A percentile compares a stretch with the other conserved stretches of the same genome.
These are phyloP conservation scores for Drosophila melanogaster DNA, from an alignment of 1,140 invertebrate genomes.

Conservation along the genomic window DNA sequence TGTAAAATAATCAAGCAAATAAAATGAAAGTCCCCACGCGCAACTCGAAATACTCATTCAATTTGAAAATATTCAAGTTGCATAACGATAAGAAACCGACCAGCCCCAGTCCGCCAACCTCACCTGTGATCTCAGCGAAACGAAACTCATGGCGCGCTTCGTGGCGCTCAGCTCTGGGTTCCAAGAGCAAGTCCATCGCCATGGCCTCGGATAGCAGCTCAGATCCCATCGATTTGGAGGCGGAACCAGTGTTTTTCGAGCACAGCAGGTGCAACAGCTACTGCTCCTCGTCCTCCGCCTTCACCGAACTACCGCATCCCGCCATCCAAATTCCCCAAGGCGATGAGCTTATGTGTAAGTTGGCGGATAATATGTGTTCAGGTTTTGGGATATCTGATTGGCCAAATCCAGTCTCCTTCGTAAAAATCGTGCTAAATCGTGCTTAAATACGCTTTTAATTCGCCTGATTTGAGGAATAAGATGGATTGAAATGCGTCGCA, in stretches of 20 bases:
- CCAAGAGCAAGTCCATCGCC: constrained; percentile 41
- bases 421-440: not conserved
- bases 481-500: no score
- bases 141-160: constrained; percentile 76
- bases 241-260: constrained; percentile 9
- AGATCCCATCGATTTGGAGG: constrained; percentile 4
- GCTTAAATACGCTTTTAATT: not conserved
- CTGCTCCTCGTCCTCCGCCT: constrained; percentile 3
- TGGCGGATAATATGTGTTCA: not conserved
- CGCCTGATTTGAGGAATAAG: not conserved
- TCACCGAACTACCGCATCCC: constrained; percentile 3
- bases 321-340: constrained; percentile 40
- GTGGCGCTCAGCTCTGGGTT: constrained; percentile 62
- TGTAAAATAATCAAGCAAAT: constrained; percentile 8
- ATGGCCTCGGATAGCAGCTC: constrained; percentile 1
- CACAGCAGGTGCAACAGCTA: constrained; percentile 12
- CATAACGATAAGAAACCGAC: constrained; percentile 81
- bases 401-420: not conserved
- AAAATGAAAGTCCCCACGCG: constrained; percentile 81
- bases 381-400: not conserved
- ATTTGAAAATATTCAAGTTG: constrained; percentile 84
- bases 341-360: constrained; percentile 48
- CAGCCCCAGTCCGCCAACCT: constrained; percentile 76
- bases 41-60: constrained; percentile 78
- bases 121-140: constrained; percentile 79